These are phyloP conservation scores for Takifugu flavidus DNA, from an alignment of 2,113 vertebrate genomes.

Conservation along the genomic window DNA sequence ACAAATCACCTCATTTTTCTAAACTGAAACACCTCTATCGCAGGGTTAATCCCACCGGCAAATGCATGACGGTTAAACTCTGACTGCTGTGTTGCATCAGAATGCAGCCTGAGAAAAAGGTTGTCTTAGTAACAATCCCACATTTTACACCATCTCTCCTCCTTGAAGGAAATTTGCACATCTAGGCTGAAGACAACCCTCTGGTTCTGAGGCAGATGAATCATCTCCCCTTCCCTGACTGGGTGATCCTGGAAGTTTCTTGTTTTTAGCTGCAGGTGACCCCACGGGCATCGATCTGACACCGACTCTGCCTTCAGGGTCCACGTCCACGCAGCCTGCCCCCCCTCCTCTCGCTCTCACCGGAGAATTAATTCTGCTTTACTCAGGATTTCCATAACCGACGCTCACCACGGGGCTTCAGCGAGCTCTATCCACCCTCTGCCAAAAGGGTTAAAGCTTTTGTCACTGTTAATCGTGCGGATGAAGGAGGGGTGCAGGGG, in stretches of 20 bases:
- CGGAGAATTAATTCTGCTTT: conserved; percentile 54
- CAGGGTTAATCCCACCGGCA: no score
- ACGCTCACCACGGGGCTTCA: conserved; percentile 18
- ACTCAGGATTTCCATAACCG: conserved; percentile 55
- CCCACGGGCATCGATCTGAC: conserved; percentile 36
- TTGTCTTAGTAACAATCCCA: no score
- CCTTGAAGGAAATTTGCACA: no score
- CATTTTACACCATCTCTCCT: no score
- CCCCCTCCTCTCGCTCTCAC: conserved; percentile 3
- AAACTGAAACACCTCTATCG: no score
- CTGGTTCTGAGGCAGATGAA: neutral
- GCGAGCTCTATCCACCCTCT: conserved; percentile 11
- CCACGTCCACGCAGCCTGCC: conserved; percentile 6
- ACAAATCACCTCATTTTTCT: no score
- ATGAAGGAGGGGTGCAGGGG: conserved; percentile 11
- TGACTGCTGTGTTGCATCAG: no score
- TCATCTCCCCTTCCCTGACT: neutral
- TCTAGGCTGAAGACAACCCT: no score
- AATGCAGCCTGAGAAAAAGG: no score
- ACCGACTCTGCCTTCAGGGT: conserved; percentile 1
- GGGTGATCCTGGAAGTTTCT: conserved; percentile 9
- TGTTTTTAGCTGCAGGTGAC: conserved; percentile 4
- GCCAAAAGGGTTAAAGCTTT: conserved; percentile 37
- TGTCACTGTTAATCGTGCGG: conserved; percentile 27
- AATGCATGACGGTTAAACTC: no score